A percentile compares a stretch with the other conserved stretches of the same genome.
Evolutionary conservation across 2,797 vertebrate species (phyloP).

Genomic region (Sebastes elongatus): DNA sequence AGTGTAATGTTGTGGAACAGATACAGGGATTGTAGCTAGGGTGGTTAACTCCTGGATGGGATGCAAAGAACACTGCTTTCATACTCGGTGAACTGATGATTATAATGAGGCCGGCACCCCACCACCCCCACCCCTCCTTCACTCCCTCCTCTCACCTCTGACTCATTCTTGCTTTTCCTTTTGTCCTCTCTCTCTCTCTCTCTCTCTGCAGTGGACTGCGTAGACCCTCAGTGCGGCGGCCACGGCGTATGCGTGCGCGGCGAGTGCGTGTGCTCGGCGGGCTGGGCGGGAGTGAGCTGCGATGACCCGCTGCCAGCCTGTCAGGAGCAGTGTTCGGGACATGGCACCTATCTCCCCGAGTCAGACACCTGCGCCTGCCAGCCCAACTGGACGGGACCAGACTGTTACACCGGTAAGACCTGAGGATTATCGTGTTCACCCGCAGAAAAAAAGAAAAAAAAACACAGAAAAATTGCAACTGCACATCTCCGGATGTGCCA

Average conservation of each 20-base stretch:
- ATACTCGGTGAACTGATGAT: slow-evolving; percentile 79
- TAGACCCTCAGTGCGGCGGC: slow-evolving; percentile 90
- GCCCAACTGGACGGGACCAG: slow-evolving; percentile 92
- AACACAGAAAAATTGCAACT: slow-evolving; percentile 7
- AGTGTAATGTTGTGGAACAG: slow-evolving; percentile 83
- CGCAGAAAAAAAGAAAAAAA: background rate
- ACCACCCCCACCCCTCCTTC: background rate
- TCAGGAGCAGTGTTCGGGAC: slow-evolving; percentile 94
- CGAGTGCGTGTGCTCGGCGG: slow-evolving; percentile 91
- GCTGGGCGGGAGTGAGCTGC: slow-evolving; percentile 92
- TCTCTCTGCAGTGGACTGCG: slow-evolving; percentile 87
- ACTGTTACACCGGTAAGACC: slow-evolving; percentile 92
- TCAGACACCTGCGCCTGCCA: slow-evolving; percentile 91
- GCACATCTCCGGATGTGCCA: slow-evolving; percentile 35
- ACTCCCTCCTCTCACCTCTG: slow-evolving; percentile 49
- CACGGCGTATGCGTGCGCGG: slow-evolving; percentile 93
- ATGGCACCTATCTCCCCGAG: slow-evolving; percentile 91
- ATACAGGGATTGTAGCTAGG: slow-evolving; percentile 78
- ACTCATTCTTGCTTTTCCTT: slow-evolving; percentile 33
- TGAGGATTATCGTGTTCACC: slow-evolving; percentile 40
- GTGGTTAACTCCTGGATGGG: slow-evolving; percentile 82
- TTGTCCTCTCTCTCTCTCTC: slow-evolving; percentile 20
- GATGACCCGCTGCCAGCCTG: slow-evolving; percentile 90
- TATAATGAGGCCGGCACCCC: slow-evolving; percentile 71
- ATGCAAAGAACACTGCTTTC: slow-evolving; percentile 84